These are phyloP conservation scores for Bufo bufo DNA, from an alignment of 2,113 vertebrate species.

Conservation along the genomic window DNA sequence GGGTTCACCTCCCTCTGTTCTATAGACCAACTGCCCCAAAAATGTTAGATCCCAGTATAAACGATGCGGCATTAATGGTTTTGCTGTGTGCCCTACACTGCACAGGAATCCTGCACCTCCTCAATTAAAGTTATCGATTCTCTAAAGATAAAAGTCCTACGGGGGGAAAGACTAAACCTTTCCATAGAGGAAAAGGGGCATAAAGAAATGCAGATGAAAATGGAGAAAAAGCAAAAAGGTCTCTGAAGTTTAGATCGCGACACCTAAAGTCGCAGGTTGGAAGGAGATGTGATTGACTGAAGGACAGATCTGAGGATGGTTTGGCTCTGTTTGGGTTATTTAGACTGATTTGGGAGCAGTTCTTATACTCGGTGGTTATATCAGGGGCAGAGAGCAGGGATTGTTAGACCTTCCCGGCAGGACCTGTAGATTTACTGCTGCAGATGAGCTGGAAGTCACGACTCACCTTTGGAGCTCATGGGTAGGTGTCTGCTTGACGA, in stretches of 20 bases:
- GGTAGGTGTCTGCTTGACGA: background rate
- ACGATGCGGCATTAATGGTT: background rate
- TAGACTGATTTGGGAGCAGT: background rate
- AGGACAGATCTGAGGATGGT: background rate
- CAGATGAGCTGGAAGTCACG: background rate
- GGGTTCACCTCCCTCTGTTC: background rate
- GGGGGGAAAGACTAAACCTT: slow-evolving; percentile 56
- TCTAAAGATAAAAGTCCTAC: slow-evolving; percentile 74
- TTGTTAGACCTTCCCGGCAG: background rate
- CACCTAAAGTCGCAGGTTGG: background rate
- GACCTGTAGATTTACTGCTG: background rate
- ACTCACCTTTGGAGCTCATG: background rate
- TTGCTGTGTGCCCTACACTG: background rate
- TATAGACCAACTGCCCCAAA: background rate
- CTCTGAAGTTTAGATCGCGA: background rate
- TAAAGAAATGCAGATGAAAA: slow-evolving; percentile 41
- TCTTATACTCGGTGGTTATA: background rate
- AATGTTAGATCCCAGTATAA: background rate
- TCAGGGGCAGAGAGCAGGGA: background rate
- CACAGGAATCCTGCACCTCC: background rate
- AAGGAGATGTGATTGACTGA: background rate
- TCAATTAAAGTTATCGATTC: slow-evolving; percentile 61
- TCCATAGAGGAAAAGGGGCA: slow-evolving; percentile 73
- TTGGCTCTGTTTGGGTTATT: background rate
- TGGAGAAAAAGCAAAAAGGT: slow-evolving; percentile 65